Base-by-base conservation (phyloP, 1,140 invertebrate species). In the Trichomalopsis sarcophagae region DNA sequence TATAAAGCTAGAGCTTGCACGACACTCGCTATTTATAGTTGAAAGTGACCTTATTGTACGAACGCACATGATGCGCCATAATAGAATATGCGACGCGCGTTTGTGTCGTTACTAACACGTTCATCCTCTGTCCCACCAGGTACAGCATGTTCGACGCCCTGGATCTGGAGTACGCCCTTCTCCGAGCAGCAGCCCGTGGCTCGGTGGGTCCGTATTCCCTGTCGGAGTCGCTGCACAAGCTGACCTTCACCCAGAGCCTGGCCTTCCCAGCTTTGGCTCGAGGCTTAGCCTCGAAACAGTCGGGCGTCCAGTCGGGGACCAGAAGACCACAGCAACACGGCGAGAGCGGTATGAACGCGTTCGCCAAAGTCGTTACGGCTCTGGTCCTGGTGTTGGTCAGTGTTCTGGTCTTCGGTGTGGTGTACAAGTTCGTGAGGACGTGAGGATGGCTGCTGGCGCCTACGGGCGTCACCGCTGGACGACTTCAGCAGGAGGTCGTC, bases 341-440 rank as follows among this genome's bases (percentile, higher is more conserved):
- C 21, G 95, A 96, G 87, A 95, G 94, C 81, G 95, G 95, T 36
- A 90, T 96, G 82, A 96, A 96, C 91, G 95, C 94, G 66, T 96
- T 95, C 89, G 96, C 95, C 66, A 96, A 96, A 90, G 94, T 96
- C 33, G 94, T 96, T 44, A 96, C 96, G 0, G 95, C 96, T 9
- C 91, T 96, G 7, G 94, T 96, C 1, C 91, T 96, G 27, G 95
- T 96, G 86, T 91, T 96, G 13, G 95, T 96, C 33, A 96, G 95
- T 87, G 95, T 96, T 74, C 93, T 97, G 89, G 96, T 96, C 78
- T 96, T 96, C 90, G 94, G 96, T 14, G 95, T 96, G 2, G 95
- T 97, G 33, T 96, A 96, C 89, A 96, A 96, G 89, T 96, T 96
- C 88, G 95, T 96, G 87, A 94, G 95, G 89, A 96, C 95, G 95